Base-by-base conservation (phyloP, 2,888 invertebrate genomes). In the Hydrotaea cyrtoneurina region DNA sequence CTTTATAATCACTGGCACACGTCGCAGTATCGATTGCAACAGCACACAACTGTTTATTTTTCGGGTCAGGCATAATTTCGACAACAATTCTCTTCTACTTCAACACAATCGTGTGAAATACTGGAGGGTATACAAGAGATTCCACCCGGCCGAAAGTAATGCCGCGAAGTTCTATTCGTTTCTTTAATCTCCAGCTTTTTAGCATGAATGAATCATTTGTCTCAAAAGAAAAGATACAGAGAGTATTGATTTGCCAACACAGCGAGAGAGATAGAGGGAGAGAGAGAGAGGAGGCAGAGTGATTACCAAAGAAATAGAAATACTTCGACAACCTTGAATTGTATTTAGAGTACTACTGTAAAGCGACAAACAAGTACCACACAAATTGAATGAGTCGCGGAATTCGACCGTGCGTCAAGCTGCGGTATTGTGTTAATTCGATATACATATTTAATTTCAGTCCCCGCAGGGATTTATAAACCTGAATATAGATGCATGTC, bases 291-390 rank as follows among this genome's bases (percentile, higher is more conserved):
- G n/a, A n/a, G n/a, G n/a, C 19, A 17, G n/a, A 50, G 53, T 23
- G 43, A n/a, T 15, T 46, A 74, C 15, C 43, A 43, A 26, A 15
- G 59, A 36, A 43, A 43, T n/a, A 73, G 19, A 50, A 69, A 69
- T 69, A 69, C 15, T 2, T 50, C 3, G 46, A 19, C 46, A 62
- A 74, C 74, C 74, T 74, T 74, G 74, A 50, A 46, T 62, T 46
- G 46, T 59, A 62, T 74, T 74, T 74, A 62, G 74, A 43, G 74
- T 59, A 62, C n/a, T 62, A n/a, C 15, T 46, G 74, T 62, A 39
- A 74, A 74, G 46, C 15, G 46, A 13, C 21, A 69, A 46, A 21
- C 46, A 46, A 23, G 21, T 31, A n/a, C 50, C 50, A 50, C 13
- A 50, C 2, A 31, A 31, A 50, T 2, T 50, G 50, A n/a, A 59